Conservation (phyloP, 2,888 invertebrate genomes). For the Coecobrya sp. region DNA sequence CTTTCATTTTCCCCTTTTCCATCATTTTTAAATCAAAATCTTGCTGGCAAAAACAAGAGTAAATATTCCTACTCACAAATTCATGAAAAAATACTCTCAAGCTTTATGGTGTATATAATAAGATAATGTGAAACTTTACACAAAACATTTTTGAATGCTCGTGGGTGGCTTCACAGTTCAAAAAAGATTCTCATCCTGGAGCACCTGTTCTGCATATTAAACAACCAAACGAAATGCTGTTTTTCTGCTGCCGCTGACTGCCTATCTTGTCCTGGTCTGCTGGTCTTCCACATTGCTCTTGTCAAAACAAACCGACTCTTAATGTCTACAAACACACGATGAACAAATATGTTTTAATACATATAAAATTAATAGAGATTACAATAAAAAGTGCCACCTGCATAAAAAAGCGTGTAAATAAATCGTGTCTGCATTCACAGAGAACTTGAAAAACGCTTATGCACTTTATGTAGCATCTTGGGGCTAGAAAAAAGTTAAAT, state of each 20-base stretch:
- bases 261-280: background rate
- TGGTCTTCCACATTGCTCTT: constrained; percentile 30
- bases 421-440: background rate
- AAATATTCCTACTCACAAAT: background rate
- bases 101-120: background rate
- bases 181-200: constrained; percentile 57
- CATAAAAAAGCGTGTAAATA: background rate
- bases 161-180: constrained; percentile 76
- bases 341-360: constrained; percentile 24
- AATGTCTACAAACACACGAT: background rate
- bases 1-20: background rate
- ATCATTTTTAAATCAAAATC: background rate
- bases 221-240: background rate
- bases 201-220: constrained; percentile 76
- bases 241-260: background rate
- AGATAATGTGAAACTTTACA: background rate
- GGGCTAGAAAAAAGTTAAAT: background rate
- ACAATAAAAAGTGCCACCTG: constrained; percentile 3
- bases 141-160: constrained; percentile 41
- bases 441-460: background rate
- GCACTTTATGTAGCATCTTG: background rate
- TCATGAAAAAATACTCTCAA: background rate
- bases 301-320: constrained; percentile 55
- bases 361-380: constrained; percentile 13
- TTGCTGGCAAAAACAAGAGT: constrained; percentile 2